A percentile compares a stretch with the other conserved stretches of the same genome.
Evolutionary conservation across 2,797 vertebrate genomes (phyloP).

Genomic region (Sebastes umbrosus): DNA sequence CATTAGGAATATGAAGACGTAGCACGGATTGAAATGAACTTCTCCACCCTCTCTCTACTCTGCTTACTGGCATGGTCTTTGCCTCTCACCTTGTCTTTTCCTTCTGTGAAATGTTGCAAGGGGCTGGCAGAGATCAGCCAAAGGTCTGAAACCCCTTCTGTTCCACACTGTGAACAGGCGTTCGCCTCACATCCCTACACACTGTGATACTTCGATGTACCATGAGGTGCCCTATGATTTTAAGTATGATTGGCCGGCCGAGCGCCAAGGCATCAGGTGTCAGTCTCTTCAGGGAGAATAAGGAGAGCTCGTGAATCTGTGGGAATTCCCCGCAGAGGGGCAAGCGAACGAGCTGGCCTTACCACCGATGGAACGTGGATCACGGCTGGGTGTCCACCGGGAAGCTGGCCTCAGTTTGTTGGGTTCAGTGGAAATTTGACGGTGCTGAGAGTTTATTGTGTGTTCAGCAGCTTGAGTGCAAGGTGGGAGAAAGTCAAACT

Average conservation of each 20-base stretch:
- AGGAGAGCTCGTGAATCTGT: slow-evolving; percentile 30
- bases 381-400: slow-evolving; percentile 51
- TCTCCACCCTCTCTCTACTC: slow-evolving; percentile 66
- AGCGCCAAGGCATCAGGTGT: slow-evolving; percentile 55
- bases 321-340: slow-evolving; percentile 20
- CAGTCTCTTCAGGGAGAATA: slow-evolving; percentile 56
- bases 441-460: slow-evolving; percentile 20
- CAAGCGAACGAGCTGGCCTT: slow-evolving; percentile 39
- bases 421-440: slow-evolving; percentile 22
- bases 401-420: slow-evolving; percentile 20
- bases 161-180: slow-evolving; percentile 73
- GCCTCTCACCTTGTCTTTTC: slow-evolving; percentile 67
- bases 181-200: slow-evolving; percentile 81
- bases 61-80: slow-evolving; percentile 64
- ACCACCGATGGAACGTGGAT: slow-evolving; percentile 26
- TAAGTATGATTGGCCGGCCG: slow-evolving; percentile 72
- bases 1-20: slow-evolving; percentile 40
- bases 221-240: slow-evolving; percentile 84
- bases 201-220: slow-evolving; percentile 88
- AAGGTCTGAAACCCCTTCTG: slow-evolving; percentile 59
- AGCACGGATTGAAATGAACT: slow-evolving; percentile 51
- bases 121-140: slow-evolving; percentile 64
- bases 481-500: slow-evolving; percentile 2
- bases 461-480: slow-evolving; percentile 23
- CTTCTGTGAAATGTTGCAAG: slow-evolving; percentile 52